These are phyloP conservation scores for Cheilosia grossa DNA, from an alignment of 2,888 invertebrate genomes.

Conservation along the genomic window DNA sequence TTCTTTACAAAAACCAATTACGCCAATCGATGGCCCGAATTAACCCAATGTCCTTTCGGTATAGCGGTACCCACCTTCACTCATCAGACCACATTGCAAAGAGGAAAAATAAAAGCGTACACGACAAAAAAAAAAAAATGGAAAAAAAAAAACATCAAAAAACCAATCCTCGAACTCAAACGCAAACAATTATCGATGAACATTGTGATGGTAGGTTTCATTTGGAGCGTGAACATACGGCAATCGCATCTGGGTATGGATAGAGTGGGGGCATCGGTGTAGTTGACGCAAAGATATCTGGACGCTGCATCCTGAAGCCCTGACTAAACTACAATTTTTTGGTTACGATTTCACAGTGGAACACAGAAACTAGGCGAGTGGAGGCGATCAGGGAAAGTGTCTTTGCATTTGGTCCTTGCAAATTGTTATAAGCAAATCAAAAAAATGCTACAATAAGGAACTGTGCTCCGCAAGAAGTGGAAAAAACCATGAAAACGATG, in stretches of 20 bases:
- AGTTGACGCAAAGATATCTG: conserved; percentile 2
- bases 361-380: too few species aligned
- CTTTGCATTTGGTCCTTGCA: too few species aligned
- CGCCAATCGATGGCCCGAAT: conserved; percentile 70
- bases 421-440: too few species aligned
- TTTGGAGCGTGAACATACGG: conserved; percentile 45
- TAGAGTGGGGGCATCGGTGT: background rate
- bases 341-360: too few species aligned
- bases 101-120: conserved; percentile 14
- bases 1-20: conserved; percentile 73
- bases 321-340: too few species aligned
- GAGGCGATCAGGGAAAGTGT: too few species aligned
- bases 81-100: background rate
- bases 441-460: too few species aligned
- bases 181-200: conserved; percentile 65
- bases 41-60: conserved; percentile 71
- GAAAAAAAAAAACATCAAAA: conserved; percentile 29
- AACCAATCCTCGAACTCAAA: conserved; percentile 61
- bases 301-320: background rate
- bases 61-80: background rate
- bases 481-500: too few species aligned
- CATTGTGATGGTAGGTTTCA: conserved; percentile 58
- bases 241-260: conserved; percentile 1
- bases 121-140: conserved; percentile 10
- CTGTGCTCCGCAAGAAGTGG: too few species aligned